Base-by-base conservation (phyloP, 2,888 invertebrate species). In the Ypsolopha scabrella region DNA sequence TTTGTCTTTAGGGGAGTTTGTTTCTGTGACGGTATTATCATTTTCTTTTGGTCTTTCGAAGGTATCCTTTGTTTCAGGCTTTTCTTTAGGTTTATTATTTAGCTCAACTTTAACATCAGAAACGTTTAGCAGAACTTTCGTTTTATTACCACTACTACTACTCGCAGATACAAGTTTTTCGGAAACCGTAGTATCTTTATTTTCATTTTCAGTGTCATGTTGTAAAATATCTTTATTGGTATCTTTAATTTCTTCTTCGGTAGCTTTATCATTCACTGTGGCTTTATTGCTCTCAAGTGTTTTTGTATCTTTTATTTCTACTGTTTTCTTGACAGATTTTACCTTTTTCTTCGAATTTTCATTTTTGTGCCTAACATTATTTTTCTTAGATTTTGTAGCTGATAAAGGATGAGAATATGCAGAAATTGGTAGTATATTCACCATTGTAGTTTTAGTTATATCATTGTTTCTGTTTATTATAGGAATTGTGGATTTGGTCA, bases 391-490 rank as follows among this genome's bases (percentile, higher is more conserved):
- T 68, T 76, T 85, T 35, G 60, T 51, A 24, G 74, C 79, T 49
- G 86, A 85, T 41, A 83, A 55, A 36, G 85, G 76, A 53, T 70
- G 72, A 13, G 86, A 83, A 62, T 83, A 86, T n/a, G 86, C 86
- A 45, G 86, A 77, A 73, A 86, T 83, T 34, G 86, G 86, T 55
- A 85, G 62, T 54, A 85, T 79, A 67, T 86, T 86, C 37, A 86
- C 86, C 82, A 81, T 86, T 38, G 86, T 86, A 38, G 86, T 86
- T 72, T 75, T 86, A 33, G 86, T 85, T 45, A 77, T 72, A 60
- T 86, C 83, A 57, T 69, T 73, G 58, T 65, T 78, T 68, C 78
- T 80, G 58, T 69, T 77, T 39, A 77, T 59, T 56, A 75, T 64
- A 51, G 78, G 73, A 56, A 75, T 62, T 41, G 70, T 46, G 33